Conservation (phyloP, 2,888 invertebrate species). For the Parascotia fuliginaria region DNA sequence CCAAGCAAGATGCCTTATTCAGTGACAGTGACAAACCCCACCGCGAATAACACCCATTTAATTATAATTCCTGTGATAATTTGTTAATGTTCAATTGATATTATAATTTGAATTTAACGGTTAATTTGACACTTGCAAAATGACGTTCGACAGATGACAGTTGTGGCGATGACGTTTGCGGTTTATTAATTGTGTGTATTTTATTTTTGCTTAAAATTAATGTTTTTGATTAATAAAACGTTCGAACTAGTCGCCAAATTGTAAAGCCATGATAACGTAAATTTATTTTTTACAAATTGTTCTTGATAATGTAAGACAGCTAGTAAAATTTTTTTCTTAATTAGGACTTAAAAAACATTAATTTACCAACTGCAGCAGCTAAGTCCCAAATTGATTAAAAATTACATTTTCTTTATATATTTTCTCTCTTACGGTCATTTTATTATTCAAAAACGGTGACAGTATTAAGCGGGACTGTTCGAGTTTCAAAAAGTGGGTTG, state of each 20-base stretch:
- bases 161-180: slow-evolving; percentile 3
- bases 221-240: slow-evolving; percentile 4
- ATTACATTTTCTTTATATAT: not conserved
- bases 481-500: slow-evolving; percentile 31
- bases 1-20: slow-evolving; percentile 66
- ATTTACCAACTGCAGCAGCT: not conserved
- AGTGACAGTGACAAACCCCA: slow-evolving; percentile 48
- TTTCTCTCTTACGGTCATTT: not conserved
- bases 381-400: not conserved
- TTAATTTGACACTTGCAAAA: slow-evolving; percentile 14
- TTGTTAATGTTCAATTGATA: slow-evolving; percentile 17
- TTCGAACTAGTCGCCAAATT: not conserved
- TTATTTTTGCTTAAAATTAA: not conserved
- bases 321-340: not conserved
- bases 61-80: slow-evolving; percentile 55
- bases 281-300: not conserved
- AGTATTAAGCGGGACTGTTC: slow-evolving; percentile 15
- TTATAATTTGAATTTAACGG: slow-evolving; percentile 21
- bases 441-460: slow-evolving; percentile 10
- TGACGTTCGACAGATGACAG: slow-evolving; percentile 9
- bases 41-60: slow-evolving; percentile 37
- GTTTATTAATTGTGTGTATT: slow-evolving; percentile 3
- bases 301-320: not conserved
- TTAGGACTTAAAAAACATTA: not conserved
- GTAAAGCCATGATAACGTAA: slow-evolving; percentile 2